These are phyloP conservation scores for Micropoecilia bifurca DNA, from an alignment of 2,797 vertebrate genomes.

Conservation along the genomic window DNA sequence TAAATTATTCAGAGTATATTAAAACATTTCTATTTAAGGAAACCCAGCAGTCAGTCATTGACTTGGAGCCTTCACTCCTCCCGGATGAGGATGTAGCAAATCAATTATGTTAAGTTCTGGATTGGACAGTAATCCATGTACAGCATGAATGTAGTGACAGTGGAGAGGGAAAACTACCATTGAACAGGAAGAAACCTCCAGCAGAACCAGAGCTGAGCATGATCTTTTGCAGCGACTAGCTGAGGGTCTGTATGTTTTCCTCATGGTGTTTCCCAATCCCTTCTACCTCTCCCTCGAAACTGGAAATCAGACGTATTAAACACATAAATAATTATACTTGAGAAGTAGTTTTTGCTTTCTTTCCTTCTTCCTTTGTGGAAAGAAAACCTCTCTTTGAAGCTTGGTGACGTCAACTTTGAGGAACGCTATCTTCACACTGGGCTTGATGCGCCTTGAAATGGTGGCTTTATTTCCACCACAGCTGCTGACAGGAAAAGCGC, in stretches of 20 bases:
- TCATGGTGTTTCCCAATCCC: constrained; percentile 80
- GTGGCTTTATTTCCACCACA: constrained; percentile 24
- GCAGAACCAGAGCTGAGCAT: too few species aligned
- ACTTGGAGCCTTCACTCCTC: too few species aligned
- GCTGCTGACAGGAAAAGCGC: constrained; percentile 8
- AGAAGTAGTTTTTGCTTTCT: constrained; percentile 20
- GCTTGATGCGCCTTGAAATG: constrained; percentile 28
- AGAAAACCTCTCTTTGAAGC: constrained; percentile 13
- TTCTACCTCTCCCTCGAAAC: constrained; percentile 56
- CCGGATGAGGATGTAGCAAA: too few species aligned
- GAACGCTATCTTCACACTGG: background rate
- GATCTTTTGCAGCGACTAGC: too few species aligned
- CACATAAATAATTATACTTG: background rate
- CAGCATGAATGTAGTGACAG: too few species aligned
- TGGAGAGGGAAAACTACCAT: too few species aligned
- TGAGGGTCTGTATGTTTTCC: constrained; percentile 64
- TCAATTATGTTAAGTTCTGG: too few species aligned
- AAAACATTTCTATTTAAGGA: too few species aligned
- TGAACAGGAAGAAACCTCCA: too few species aligned
- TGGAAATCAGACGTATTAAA: constrained; percentile 65
- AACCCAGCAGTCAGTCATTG: too few species aligned
- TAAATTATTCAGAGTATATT: too few species aligned
- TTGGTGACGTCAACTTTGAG: constrained; percentile 19
- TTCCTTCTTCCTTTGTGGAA: background rate
- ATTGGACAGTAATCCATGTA: too few species aligned